A percentile compares a stretch with the other conserved stretches of the same genome.
These are phyloP conservation scores for Muschampia plurimacula DNA, from an alignment of 2,888 invertebrate genomes.

Conservation along the genomic window DNA sequence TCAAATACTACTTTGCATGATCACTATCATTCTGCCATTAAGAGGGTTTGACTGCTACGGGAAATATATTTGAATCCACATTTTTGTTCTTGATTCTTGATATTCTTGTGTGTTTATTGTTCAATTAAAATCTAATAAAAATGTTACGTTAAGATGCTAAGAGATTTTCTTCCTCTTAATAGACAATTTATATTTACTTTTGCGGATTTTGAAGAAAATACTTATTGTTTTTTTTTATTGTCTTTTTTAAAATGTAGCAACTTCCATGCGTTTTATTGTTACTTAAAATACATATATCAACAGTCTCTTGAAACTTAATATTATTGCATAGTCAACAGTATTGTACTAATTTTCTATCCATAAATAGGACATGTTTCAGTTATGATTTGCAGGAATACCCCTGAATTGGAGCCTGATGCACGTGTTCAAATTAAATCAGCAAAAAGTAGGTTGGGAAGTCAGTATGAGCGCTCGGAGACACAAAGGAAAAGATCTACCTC, in stretches of 20 bases:
- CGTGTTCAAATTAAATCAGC: conserved; percentile 58
- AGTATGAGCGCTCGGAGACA: conserved; percentile 41
- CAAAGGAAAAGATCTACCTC: conserved; percentile 54
- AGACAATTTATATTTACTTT: no score
- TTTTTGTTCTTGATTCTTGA: not conserved
- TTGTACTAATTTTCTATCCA: not conserved
- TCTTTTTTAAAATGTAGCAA: no score
- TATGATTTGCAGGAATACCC: conserved; percentile 67
- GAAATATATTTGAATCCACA: not conserved
- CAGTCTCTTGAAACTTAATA: not conserved
- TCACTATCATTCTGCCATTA: not conserved
- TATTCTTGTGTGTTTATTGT: no score
- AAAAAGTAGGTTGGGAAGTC: conserved; percentile 61
- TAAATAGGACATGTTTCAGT: conserved; percentile 9
- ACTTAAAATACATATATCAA: not conserved
- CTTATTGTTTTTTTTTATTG: no score
- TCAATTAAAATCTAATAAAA: no score
- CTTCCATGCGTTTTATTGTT: no score
- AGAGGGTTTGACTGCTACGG: no score
- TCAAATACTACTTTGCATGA: no score
- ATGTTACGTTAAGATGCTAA: no score
- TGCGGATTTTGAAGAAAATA: no score
- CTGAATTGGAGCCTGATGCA: conserved; percentile 67
- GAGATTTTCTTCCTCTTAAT: no score
- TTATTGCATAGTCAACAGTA: conserved; percentile 19